phyloP scores from a whole-genome alignment of 2,113 vertebrate species.

The Lepus europaeus region DNA sequence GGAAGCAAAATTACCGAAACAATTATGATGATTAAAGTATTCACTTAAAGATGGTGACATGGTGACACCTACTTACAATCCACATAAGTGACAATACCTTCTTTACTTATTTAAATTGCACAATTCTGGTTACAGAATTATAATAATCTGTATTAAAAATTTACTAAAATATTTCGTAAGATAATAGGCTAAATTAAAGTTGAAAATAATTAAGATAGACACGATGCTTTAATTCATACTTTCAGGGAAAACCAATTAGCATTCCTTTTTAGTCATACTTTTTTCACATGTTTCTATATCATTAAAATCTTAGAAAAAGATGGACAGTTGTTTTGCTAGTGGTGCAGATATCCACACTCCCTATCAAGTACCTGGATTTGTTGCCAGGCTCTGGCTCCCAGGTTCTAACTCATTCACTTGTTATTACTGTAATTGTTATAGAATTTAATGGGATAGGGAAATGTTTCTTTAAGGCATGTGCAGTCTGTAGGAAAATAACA shows the following conservation, averaged over 20 bases:
- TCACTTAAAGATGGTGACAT: slow-evolving; percentile 52
- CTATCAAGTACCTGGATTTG: too few relatives aligned
- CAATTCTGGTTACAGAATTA: neutral
- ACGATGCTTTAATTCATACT: neutral
- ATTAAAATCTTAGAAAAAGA: slow-evolving; percentile 61
- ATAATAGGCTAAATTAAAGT: neutral
- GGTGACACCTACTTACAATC: slow-evolving; percentile 34
- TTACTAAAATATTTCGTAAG: slow-evolving; percentile 6
- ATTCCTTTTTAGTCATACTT: neutral
- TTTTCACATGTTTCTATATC: slow-evolving; percentile 46
- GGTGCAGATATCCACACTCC: too few relatives aligned
- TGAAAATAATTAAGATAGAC: neutral
- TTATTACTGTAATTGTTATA: slow-evolving; percentile 22
- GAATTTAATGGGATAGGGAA: slow-evolving; percentile 62
- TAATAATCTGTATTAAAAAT: neutral
- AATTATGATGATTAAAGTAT: slow-evolving; percentile 46
- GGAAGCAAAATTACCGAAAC: slow-evolving; percentile 11
- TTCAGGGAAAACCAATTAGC: neutral
- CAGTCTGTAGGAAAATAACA: slow-evolving; percentile 55
- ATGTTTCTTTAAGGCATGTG: slow-evolving; percentile 62
- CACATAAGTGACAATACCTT: neutral
- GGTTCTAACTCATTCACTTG: slow-evolving; percentile 41
- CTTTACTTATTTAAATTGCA: slow-evolving; percentile 19
- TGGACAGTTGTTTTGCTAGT: too few relatives aligned
- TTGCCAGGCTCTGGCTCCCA: too few relatives aligned